Evolutionary conservation across 2,888 invertebrate genomes (phyloP).

Genomic region (Choreutis nemorana): DNA sequence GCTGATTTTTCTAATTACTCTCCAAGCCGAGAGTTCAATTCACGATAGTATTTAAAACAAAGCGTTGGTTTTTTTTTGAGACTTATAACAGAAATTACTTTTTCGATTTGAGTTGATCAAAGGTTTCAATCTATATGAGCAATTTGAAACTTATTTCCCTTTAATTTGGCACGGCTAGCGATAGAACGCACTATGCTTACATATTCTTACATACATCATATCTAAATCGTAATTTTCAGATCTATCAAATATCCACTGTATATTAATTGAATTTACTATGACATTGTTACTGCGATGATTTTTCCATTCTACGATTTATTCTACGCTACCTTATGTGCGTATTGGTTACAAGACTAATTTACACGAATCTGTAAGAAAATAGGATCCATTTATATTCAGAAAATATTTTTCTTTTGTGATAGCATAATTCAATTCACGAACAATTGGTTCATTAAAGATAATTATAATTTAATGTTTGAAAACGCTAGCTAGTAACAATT

Average conservation of each 20-base stretch:
- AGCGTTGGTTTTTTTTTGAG: conserved; percentile 15
- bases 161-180: conserved; percentile 51
- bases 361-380: conserved; percentile 57
- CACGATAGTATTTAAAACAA: conserved; percentile 15
- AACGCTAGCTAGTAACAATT: conserved; percentile 41
- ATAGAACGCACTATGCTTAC: conserved; percentile 21
- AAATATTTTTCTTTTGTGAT: conserved; percentile 46
- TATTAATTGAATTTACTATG: too few relatives aligned
- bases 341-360: conserved; percentile 48
- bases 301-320: conserved; percentile 21
- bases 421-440: conserved; percentile 44
- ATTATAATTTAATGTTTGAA: conserved; percentile 30
- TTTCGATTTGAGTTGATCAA: not conserved
- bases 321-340: conserved; percentile 43
- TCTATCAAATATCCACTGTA: too few relatives aligned
- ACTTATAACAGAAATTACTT: conserved; percentile 1
- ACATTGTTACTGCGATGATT: conserved; percentile 17
- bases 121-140: not conserved
- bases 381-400: conserved; percentile 55
- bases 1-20: conserved; percentile 58
- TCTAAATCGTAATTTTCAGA: too few relatives aligned
- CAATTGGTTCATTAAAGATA: conserved; percentile 41
- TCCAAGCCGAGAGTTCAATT: conserved; percentile 2
- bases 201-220: conserved; percentile 1
- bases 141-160: conserved; percentile 2